phyloP scores from a whole-genome alignment of 2,113 vertebrate species.

The Scomber scombrus region DNA sequence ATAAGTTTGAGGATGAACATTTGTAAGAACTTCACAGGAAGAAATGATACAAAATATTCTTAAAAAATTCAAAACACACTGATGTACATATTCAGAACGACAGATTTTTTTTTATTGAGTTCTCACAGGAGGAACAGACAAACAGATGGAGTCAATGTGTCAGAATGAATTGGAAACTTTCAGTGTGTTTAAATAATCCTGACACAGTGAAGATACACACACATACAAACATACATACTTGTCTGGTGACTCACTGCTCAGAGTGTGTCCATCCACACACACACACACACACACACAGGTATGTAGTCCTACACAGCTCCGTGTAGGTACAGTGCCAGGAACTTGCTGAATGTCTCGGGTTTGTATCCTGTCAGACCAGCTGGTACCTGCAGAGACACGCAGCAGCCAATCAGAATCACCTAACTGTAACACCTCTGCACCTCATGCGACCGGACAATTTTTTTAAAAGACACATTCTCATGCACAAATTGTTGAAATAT shows the following conservation, averaged over 20 bases:
- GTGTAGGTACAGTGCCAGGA: slow-evolving; percentile 93
- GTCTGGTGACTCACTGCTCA: neutral
- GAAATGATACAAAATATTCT: too few relatives aligned
- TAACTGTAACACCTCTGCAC: neutral
- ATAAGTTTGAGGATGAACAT: too few relatives aligned
- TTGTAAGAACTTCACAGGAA: neutral
- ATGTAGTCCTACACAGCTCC: slow-evolving; percentile 79
- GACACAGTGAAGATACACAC: neutral
- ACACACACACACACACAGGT: neutral
- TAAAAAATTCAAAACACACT: neutral
- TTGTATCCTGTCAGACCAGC: slow-evolving; percentile 91
- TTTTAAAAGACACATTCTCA: neutral
- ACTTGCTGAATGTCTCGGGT: slow-evolving; percentile 93
- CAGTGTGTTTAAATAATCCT: neutral
- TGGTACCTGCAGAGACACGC: slow-evolving; percentile 85
- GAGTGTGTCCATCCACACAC: neutral
- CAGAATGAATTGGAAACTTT: neutral
- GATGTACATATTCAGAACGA: neutral
- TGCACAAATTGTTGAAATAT: neutral
- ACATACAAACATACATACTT: neutral
- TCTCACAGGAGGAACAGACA: neutral
- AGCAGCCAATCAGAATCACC: slow-evolving; percentile 14
- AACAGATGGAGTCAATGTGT: too few relatives aligned
- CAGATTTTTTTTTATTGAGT: neutral
- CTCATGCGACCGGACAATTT: neutral